These are phyloP conservation scores for Papilio polyxenes DNA, from an alignment of 1,140 invertebrate genomes.

Conservation along the genomic window DNA sequence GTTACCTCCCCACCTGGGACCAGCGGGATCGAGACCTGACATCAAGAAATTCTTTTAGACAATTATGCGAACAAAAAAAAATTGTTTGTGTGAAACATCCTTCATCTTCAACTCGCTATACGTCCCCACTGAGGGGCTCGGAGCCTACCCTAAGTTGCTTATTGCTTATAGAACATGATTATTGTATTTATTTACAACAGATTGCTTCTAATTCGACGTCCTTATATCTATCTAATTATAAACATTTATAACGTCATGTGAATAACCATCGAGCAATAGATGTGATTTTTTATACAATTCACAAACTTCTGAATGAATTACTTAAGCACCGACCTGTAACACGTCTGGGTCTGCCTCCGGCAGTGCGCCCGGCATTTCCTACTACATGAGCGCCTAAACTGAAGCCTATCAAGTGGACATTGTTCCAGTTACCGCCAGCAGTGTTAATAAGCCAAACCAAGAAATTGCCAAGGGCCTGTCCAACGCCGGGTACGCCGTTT, in stretches of 20 bases:
- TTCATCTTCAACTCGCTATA: too few species aligned
- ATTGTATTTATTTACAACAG: background rate
- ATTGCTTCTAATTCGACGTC: background rate
- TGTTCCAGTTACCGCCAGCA: constrained; percentile 53
- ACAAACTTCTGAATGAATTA: too few species aligned
- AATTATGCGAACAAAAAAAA: too few species aligned
- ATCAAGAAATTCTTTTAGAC: background rate
- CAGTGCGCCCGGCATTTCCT: constrained; percentile 85
- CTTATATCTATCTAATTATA: background rate
- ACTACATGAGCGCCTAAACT: constrained; percentile 69
- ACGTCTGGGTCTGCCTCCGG: constrained; percentile 50
- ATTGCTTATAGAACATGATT: too few species aligned
- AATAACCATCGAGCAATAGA: too few species aligned
- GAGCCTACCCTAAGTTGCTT: too few species aligned
- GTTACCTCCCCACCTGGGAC: constrained; percentile 68
- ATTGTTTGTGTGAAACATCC: too few species aligned
- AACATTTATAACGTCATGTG: too few species aligned
- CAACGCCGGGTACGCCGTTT: constrained; percentile 63
- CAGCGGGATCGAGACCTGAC: constrained; percentile 80
- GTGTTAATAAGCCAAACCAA: constrained; percentile 37
- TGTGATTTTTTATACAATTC: too few species aligned
- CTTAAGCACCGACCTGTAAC: constrained; percentile 44
- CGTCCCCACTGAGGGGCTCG: too few species aligned
- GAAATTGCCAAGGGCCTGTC: constrained; percentile 32
- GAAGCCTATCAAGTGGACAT: constrained; percentile 88